Evolutionary conservation across 1,140 invertebrate genomes (phyloP).

Genomic region (Lasioglossum albipes): DNA sequence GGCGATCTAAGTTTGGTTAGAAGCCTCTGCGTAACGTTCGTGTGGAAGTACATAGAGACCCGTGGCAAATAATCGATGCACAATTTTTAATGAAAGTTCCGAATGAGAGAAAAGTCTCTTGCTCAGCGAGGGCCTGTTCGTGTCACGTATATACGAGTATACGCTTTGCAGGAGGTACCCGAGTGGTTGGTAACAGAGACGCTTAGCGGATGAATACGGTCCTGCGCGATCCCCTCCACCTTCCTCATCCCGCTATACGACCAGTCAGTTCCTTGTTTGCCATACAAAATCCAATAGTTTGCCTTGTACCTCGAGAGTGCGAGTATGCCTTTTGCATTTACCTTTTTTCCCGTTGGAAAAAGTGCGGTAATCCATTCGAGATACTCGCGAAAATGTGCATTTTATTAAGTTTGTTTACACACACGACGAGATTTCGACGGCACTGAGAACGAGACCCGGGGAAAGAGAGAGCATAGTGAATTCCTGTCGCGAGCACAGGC

Average conservation of each 20-base stretch:
- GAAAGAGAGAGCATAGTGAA: conserved; percentile 62
- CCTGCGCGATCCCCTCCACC: conserved; percentile 66
- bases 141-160: conserved; percentile 15
- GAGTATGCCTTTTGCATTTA: conserved; percentile 70
- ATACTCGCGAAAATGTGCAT: conserved; percentile 62
- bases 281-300: conserved; percentile 81
- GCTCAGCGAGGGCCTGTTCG: background rate
- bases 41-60: background rate
- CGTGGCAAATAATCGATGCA: conserved; percentile 33
- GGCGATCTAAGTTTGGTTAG: background rate
- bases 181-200: conserved; percentile 64
- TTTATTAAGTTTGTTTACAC: conserved; percentile 56
- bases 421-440: conserved; percentile 61
- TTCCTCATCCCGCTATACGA: conserved; percentile 72
- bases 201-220: conserved; percentile 61
- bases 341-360: conserved; percentile 54
- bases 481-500: conserved; percentile 63
- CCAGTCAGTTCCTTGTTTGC: conserved; percentile 81
- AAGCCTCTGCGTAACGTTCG: too few species aligned
- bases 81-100: conserved; percentile 32
- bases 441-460: conserved; percentile 40
- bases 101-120: conserved; percentile 11
- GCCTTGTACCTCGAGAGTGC: conserved; percentile 75
- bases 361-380: conserved; percentile 54
- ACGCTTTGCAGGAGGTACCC: conserved; percentile 52